A percentile compares a stretch with the other conserved stretches of the same genome.
Evolutionary conservation across 1,140 invertebrate genomes (phyloP).

Genomic region (Theocolax elegans): DNA sequence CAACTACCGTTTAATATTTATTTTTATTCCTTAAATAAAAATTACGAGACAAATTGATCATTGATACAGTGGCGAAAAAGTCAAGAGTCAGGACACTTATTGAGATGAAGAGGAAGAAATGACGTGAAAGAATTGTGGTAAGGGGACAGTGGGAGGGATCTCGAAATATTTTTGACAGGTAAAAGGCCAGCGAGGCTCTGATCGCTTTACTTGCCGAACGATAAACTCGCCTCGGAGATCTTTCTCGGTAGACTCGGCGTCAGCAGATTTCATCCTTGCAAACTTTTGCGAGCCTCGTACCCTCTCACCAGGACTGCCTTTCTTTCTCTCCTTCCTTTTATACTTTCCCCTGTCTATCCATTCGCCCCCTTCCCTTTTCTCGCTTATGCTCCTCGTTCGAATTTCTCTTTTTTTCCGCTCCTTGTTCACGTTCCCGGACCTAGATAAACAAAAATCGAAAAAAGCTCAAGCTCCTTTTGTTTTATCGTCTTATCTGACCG

Average conservation of each 20-base stretch:
- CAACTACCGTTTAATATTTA: too few species aligned
- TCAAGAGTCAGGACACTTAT: not conserved
- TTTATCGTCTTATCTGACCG: slow-evolving; percentile 26
- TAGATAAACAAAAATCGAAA: slow-evolving; percentile 38
- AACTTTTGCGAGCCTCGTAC: slow-evolving; percentile 25
- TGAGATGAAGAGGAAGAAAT: slow-evolving; percentile 9
- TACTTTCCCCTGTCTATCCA: slow-evolving; percentile 23
- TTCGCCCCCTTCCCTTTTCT: not conserved
- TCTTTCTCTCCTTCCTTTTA: slow-evolving; percentile 1
- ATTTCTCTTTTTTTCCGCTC: not conserved
- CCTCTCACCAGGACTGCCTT: slow-evolving; percentile 4
- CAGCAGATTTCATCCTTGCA: slow-evolving; percentile 42
- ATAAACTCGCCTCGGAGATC: slow-evolving; percentile 34
- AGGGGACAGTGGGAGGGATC: not conserved
- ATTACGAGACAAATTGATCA: too few species aligned
- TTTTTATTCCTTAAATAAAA: too few species aligned
- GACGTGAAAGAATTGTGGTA: not conserved
- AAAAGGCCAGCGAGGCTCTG: slow-evolving; percentile 15
- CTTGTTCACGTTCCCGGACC: not conserved
- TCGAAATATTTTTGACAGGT: slow-evolving; percentile 38
- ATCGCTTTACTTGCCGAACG: slow-evolving; percentile 31
- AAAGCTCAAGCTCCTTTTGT: slow-evolving; percentile 29
- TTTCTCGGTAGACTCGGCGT: slow-evolving; percentile 24
- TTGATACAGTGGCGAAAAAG: too few species aligned
- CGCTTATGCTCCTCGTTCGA: not conserved